phyloP scores from a whole-genome alignment of 2,888 invertebrate genomes.

The Leptinotarsa haldemani region DNA sequence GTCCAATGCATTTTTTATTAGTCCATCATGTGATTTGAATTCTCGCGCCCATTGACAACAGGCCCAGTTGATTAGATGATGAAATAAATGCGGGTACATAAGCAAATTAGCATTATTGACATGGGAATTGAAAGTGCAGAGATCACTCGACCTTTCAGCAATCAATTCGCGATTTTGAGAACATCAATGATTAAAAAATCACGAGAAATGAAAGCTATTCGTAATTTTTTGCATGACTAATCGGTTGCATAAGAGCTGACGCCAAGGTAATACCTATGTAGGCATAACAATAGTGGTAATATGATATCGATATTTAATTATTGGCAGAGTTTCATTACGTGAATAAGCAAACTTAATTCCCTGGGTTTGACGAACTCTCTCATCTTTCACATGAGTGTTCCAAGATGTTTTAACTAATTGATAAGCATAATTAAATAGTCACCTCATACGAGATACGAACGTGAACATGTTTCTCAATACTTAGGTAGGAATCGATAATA shows the following conservation, averaged over 20 bases:
- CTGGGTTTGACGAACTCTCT: no score
- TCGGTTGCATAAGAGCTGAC: conserved; percentile 16
- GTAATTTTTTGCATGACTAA: conserved; percentile 2
- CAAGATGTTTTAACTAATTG: no score
- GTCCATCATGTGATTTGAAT: no score
- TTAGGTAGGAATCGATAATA: no score
- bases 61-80: neutral
- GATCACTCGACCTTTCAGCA: neutral
- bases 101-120: neutral
- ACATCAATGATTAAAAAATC: neutral
- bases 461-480: no score
- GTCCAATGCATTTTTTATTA: no score
- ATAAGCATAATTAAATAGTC: no score
- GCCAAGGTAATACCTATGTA: conserved; percentile 5
- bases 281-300: conserved; percentile 3
- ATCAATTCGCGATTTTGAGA: neutral
- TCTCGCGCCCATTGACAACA: no score
- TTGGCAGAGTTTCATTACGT: neutral
- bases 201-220: conserved; percentile 7
- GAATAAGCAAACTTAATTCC: neutral
- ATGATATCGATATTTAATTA: no score
- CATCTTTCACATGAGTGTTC: no score
- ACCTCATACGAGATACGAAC: no score
- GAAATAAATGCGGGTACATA: neutral
- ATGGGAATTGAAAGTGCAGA: neutral